Base-by-base conservation (phyloP, 2,113 vertebrate genomes). In the Hippocampus guttulatus region DNA sequence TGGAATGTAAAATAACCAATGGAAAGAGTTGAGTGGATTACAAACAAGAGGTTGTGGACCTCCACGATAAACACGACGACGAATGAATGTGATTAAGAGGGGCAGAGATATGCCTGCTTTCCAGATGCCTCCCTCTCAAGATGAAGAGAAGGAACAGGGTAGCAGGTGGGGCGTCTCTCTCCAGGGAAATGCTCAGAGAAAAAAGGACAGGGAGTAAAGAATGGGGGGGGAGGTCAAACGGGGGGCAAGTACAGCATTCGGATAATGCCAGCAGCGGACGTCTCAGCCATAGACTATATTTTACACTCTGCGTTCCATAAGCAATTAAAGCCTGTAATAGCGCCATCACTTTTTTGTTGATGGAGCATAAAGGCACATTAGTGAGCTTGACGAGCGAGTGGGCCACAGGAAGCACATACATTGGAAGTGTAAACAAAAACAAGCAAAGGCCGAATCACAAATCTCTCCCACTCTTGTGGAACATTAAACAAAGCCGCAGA, bases 301-400 rank as follows among this genome's bases (percentile, higher is more conserved):
- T 81, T 64, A 67, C 51, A 70, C 67, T 71, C 75, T 81, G 63
- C 78, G 75, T 82, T 79, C 83, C 78, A 83, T 81, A 63, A 81
- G 76, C 85, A 82, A 85, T 89, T 84, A 87, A 76, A 64, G 69
- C 51, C 68, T 75, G 52, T 88, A 85, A 89, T 87, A 77, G 80
- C 80, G 75, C 77, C 75, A 81, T 88, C 74, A 81, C 30, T 83
- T 89, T 85, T 88, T 90, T 88, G 84, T 86, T 84, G 85, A 88
- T 84, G 65, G 80, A 68, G 79, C 80, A 83, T 85, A 88, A 89
- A 82, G 83, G 76, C 76, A 78, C 66, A 70, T 84, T 83, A 79
- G 67, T 76, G 60, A 67, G 80, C 83, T 81, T 80, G 81, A 83
- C 70, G 73, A 70, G 68, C 82, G 81, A 86, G 80, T 70, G 72